Evolutionary conservation across 2,113 vertebrate genomes (phyloP), one percentile per base, ranked within the genome.

Genomic region (Otus sunia): DNA sequence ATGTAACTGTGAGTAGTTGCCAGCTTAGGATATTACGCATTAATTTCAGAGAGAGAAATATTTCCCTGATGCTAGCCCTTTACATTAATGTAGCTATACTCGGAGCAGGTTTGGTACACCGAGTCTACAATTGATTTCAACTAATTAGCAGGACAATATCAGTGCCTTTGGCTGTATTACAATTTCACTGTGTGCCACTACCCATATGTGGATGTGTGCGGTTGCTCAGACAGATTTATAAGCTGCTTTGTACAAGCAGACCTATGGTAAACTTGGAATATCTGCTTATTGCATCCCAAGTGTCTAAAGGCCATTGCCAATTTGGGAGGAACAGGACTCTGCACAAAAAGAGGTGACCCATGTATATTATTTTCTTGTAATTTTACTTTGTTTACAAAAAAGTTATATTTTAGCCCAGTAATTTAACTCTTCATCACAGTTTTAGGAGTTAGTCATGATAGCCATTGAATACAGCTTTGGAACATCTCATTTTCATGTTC

Each of bases 11-110:
- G 19, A 84, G 22, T 39, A 49, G 36, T 32, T 94, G 66, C 41
- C 41, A 75, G 45, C 60, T 81, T 45, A 25, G 37, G 12, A 94
- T 88, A 88, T 93, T 67, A 52, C 59, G 77, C 63, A 94, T 83
- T 93, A 59, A 92, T 91, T 95, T 94, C 59, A 96, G n/a, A 56
- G 7, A 80, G 30, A 52, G 50, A 95, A 89, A 29, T 84, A 86
- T 92, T 90, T 79, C 56, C 63, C 67, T 83, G 34, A 66, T 94
- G 80, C 32, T 73, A 62, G 5, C 36, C n/a, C 29, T 71, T 93
- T 75, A 87, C 6, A 59, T 78, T 68, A 96, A 92, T 56, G 60
- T 25, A 92, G 20, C 66, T 86, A 56, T 39, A 86, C n/a, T 62
- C 3, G 2, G 47, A 66, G 59, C 30, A 36, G 34, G 25, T 75